Base-by-base conservation (phyloP, 2,888 invertebrate species). In the Cephus spinipes region DNA sequence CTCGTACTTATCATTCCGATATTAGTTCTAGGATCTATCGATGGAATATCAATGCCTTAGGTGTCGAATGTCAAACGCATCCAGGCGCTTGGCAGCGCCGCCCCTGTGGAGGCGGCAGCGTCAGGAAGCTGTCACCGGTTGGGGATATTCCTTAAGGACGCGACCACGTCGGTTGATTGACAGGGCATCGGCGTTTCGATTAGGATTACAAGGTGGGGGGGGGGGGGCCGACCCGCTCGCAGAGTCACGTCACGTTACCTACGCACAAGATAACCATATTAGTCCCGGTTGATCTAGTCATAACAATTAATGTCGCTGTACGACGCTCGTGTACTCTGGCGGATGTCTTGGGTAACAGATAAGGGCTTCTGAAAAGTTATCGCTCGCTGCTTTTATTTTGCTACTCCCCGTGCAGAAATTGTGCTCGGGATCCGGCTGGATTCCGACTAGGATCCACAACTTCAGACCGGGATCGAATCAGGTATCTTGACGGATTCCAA, bases 211-310 rank as follows among this genome's bases (percentile, higher is more conserved):
- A 23, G 23, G 15, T 4, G 55, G 23, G 2, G 71, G 30, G 30
- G 32, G 71, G 12, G 35, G 15, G 71, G 3, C 71, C 12, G 12
- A 69, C 2, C 55, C 6, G 40, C 2, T 71, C 71, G 12, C 32
- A 6, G 11, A 71, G 75, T 76, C 86, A 55, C 75, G 81, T 87
- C 87, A 87, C 87, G 85, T 84, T 83, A 74, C 79, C 33, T 79
- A 81, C 81, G 77, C 83, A 82, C 83, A 82, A 85, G 84, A 83
- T 84, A 82, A 84, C 84, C 86, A 86, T 87, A 86, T 84, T 81
- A 83, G 85, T 81, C 36, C 73, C 80, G 83, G 82, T 82, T 86
- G 84, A 86, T 87, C 86, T 85, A 86, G 84, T 85, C 83, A 81
- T 84, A 83, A 85, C 85, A 85, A 85, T 85, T 85, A 81, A 81